A percentile compares a stretch with the other conserved stretches of the same genome.
These are phyloP conservation scores for Harpegnathos saltator DNA, from an alignment of 1,140 invertebrate species.

Conservation along the genomic window DNA sequence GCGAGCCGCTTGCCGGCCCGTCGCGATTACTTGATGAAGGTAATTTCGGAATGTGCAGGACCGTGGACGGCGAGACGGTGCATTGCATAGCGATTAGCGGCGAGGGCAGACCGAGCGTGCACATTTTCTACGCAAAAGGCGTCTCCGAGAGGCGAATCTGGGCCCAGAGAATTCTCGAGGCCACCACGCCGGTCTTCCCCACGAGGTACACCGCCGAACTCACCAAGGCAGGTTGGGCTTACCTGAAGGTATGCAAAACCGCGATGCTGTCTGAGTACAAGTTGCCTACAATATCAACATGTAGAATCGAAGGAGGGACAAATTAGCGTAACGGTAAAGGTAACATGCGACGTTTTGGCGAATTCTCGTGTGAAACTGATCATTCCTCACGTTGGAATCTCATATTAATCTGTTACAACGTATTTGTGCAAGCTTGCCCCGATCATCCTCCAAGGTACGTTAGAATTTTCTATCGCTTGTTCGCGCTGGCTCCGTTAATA, in stretches of 20 bases:
- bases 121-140: conserved; percentile 87
- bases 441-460: conserved; percentile 31
- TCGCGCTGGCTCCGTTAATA: too few species aligned
- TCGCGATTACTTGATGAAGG: conserved; percentile 44
- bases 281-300: too few species aligned
- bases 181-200: conserved; percentile 88
- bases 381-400: not conserved
- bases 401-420: conserved; percentile 26
- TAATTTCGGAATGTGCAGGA: conserved; percentile 79
- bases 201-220: conserved; percentile 87
- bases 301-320: too few species aligned
- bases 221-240: conserved; percentile 89
- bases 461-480: not conserved
- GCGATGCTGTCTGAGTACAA: too few species aligned
- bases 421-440: conserved; percentile 40
- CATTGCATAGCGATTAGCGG: conserved; percentile 87
- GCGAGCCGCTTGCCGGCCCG: not conserved
- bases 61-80: conserved; percentile 86
- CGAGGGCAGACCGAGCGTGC: conserved; percentile 83
- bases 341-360: too few species aligned
- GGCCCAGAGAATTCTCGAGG: conserved; percentile 90
- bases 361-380: too few species aligned
- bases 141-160: conserved; percentile 87
- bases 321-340: too few species aligned
- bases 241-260: conserved; percentile 87